These are phyloP conservation scores for Aphelocoma californica DNA, from an alignment of 2,797 vertebrate species.

Conservation along the genomic window DNA sequence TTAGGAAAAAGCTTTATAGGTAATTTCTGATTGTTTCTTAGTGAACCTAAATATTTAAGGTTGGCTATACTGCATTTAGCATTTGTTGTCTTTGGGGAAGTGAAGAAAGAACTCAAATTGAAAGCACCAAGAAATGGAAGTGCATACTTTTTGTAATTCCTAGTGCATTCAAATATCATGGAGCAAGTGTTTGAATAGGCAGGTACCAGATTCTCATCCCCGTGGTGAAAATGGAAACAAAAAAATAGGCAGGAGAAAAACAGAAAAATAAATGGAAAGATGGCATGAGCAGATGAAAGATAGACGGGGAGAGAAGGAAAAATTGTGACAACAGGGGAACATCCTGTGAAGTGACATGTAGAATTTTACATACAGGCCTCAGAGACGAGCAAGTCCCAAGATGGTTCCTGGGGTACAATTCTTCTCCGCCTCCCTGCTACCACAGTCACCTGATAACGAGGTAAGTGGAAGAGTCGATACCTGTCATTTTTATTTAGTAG, in stretches of 20 bases:
- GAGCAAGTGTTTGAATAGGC: not conserved
- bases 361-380: not conserved
- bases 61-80: not conserved
- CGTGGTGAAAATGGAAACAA: not conserved
- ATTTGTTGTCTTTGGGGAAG: not conserved
- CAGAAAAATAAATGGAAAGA: not conserved
- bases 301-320: not conserved
- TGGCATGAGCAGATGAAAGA: rapidly evolving
- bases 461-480: rapidly evolving
- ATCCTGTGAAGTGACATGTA: not conserved
- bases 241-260: not conserved
- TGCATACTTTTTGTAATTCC: not conserved
- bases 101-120: not conserved
- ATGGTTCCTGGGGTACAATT: not conserved
- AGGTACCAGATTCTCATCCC: not conserved
- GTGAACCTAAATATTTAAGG: not conserved
- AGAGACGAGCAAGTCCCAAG: rapidly evolving
- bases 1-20: not conserved
- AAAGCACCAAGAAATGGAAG: not conserved
- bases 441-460: rapidly evolving
- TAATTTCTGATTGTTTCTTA: not conserved
- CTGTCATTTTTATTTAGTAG: not conserved
- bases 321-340: not conserved
- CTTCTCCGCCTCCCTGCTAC: not conserved
- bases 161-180: not conserved